Conservation (phyloP, 92 coral and sea anemone species). For the Epizoanthus rinbou region DNA sequence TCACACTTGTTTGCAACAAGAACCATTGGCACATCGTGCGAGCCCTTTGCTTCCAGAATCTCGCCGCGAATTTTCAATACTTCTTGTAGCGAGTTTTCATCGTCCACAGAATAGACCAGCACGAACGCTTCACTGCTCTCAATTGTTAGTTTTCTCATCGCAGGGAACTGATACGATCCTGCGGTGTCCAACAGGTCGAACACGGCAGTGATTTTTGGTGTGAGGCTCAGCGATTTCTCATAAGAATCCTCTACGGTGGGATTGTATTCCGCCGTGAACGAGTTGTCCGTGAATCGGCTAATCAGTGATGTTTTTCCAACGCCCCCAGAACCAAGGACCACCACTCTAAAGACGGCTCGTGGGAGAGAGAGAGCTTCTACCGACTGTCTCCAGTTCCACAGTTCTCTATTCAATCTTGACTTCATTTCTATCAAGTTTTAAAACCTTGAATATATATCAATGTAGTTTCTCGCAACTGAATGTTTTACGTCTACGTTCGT, state of each 20-base stretch:
- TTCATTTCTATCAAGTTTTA: slow-evolving; percentile 30
- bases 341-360: slow-evolving; percentile 78
- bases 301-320: slow-evolving; percentile 94
- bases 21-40: slow-evolving; percentile 79
- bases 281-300: slow-evolving; percentile 69
- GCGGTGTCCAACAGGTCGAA: slow-evolving; percentile 92
- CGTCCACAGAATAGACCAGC: slow-evolving; percentile 78
- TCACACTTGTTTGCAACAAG: slow-evolving; percentile 96
- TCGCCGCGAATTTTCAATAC: slow-evolving; percentile 76
- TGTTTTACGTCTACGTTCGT: neutral
- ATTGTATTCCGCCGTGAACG: slow-evolving; percentile 66
- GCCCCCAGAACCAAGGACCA: slow-evolving; percentile 92
- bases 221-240: slow-evolving; percentile 76
- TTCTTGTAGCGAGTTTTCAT: slow-evolving; percentile 79
- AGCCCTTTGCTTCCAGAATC: slow-evolving; percentile 78
- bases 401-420: slow-evolving; percentile 32
- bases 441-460: neutral
- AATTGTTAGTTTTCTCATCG: slow-evolving; percentile 91
- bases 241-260: slow-evolving; percentile 95
- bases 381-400: slow-evolving; percentile 53
- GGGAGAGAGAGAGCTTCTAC: slow-evolving; percentile 78
- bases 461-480: neutral
- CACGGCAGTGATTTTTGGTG: slow-evolving; percentile 81
- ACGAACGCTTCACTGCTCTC: slow-evolving; percentile 88
- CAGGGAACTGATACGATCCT: slow-evolving; percentile 95